Evolutionary conservation across 2,797 vertebrate genomes (phyloP).

Genomic region (Tinamus major): DNA sequence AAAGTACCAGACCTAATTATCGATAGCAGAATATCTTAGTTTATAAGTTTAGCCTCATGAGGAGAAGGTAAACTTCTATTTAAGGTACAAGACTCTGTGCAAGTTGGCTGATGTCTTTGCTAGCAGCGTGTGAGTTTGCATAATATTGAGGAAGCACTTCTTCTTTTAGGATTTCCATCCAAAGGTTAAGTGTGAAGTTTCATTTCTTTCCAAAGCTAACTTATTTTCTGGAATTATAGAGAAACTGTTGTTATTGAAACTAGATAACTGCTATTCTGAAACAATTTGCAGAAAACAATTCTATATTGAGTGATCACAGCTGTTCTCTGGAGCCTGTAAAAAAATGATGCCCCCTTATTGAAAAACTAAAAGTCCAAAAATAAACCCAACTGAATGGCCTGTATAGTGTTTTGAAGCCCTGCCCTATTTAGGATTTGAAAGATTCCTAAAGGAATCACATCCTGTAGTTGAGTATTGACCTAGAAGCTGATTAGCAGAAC

Average conservation of each 20-base stretch:
- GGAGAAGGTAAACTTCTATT: neutral
- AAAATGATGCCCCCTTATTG: neutral
- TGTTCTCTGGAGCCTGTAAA: neutral
- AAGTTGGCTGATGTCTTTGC: neutral
- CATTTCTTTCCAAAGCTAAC: neutral
- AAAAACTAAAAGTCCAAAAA: neutral
- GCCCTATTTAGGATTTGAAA: neutral
- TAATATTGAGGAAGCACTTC: conserved; percentile 20
- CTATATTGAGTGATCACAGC: neutral
- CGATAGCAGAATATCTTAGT: neutral
- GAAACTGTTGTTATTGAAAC: neutral
- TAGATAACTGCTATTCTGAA: conserved; percentile 37
- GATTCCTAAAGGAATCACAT: neutral
- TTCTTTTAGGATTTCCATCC: neutral
- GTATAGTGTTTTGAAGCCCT: neutral
- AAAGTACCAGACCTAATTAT: neutral
- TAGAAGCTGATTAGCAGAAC: neutral
- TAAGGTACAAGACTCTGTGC: neutral
- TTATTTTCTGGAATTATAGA: neutral
- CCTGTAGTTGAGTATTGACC: neutral
- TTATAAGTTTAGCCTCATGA: neutral
- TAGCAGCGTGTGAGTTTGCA: neutral
- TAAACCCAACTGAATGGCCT: neutral
- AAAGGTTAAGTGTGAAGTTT: conserved; percentile 38
- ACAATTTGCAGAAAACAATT: neutral